A percentile compares a stretch with the other conserved stretches of the same genome.
Conservation (phyloP, 2,888 invertebrate species). For the Dynastes maya region DNA sequence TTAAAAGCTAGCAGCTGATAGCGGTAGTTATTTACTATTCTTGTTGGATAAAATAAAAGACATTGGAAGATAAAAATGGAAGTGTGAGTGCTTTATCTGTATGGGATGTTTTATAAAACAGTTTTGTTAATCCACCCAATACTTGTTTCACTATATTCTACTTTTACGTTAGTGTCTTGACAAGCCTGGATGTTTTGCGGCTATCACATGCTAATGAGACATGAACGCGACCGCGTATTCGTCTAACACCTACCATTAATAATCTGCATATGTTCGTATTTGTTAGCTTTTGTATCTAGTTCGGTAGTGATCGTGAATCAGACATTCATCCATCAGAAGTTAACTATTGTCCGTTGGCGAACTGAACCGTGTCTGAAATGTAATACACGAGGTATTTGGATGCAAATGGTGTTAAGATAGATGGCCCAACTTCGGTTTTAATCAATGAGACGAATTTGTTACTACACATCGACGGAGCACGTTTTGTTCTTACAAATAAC, state of each 20-base stretch:
- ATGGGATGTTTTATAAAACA: too few relatives aligned
- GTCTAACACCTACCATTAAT: conserved; percentile 37
- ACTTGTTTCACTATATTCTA: too few relatives aligned
- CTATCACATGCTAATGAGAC: conserved; percentile 4
- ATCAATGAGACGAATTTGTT: conserved; percentile 16
- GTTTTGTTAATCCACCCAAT: too few relatives aligned
- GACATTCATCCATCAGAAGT: conserved; percentile 33
- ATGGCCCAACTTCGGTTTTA: conserved; percentile 20
- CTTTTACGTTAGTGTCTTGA: too few relatives aligned
- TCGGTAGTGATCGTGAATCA: conserved; percentile 16
- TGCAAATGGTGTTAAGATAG: conserved; percentile 26
- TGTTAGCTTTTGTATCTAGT: conserved; percentile 37
- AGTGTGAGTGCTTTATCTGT: too few relatives aligned
- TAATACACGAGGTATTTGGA: conserved; percentile 18
- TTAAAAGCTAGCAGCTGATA: too few relatives aligned
- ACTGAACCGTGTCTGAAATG: conserved; percentile 18
- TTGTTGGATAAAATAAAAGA: too few relatives aligned
- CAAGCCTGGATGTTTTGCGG: background rate
- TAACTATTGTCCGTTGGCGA: conserved; percentile 9
- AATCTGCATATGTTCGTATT: conserved; percentile 30
- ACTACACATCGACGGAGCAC: background rate
- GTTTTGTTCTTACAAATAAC: conserved; percentile 9
- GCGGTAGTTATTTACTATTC: too few relatives aligned
- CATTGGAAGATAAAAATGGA: too few relatives aligned
- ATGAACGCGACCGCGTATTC: conserved; percentile 12